Base-by-base conservation (phyloP, 2,888 invertebrate species). In the Ferrisia virgata region DNA sequence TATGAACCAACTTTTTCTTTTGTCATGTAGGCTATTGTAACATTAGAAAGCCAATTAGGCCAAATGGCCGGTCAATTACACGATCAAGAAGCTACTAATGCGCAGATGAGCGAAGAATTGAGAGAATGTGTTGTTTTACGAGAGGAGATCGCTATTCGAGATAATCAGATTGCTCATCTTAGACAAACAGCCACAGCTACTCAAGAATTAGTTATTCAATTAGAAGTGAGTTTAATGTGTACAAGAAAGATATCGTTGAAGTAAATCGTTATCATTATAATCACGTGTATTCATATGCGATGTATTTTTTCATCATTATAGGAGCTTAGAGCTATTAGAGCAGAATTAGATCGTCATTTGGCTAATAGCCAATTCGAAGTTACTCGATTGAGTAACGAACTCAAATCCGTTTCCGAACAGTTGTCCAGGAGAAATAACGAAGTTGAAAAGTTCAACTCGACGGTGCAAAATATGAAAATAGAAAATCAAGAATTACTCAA, bases 371-470 rank as follows among this genome's bases (percentile, higher is more conserved):
- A 91, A 91, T 87, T 86, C 89, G 31, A 88, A 88, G 85, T 87
- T 89, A 79, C 88, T 88, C 90, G 88, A 87, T 90, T 91, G 86
- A 91, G 92, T 87, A 91, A 91, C 86, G 92, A 92, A 79, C 88
- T 91, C 84, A 89, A 89, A 85, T 87, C 87, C 22, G 90, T 90
- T 86, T 88, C 90, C 85, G 88, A 88, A 86, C 89, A 84, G 88
- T 90, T 89, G 86, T 89, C 88, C 86, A 88, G 87, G 4, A 85
- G 88, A 2, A 88, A 89, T 58, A 86, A 86, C 88, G 36, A 87
- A 89, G 80, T 82, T 11, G 85, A 85, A 2, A 85, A 85, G 18
- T 76, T 85, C 33, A 84, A 64, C n/a, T 72, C 76, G 22, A 84
- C 72, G 15, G 64, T 84, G 15, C 80, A 79, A 40, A 83, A 78